phyloP scores from a whole-genome alignment of 2,888 invertebrate genomes.

The Sarcophaga subvicina region DNA sequence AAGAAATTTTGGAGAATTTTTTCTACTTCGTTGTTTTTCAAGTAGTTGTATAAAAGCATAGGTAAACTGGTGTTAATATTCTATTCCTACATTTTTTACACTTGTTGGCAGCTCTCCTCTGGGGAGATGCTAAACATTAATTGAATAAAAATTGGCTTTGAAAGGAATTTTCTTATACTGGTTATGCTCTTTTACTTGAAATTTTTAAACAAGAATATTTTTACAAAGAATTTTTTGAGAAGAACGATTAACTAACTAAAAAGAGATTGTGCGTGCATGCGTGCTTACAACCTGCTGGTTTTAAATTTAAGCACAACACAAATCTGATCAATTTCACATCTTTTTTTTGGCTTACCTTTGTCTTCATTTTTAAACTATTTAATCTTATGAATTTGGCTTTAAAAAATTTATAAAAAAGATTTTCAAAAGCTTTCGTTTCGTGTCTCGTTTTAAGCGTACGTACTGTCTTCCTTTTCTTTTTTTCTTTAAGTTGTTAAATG shows the following conservation, averaged over 20 bases:
- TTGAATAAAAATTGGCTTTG: too few species aligned
- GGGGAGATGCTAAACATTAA: too few species aligned
- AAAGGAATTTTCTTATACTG: too few species aligned
- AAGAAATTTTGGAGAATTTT: too few species aligned
- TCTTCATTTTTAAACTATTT: slow-evolving; percentile 43
- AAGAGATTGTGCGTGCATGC: slow-evolving; percentile 44
- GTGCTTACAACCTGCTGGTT: slow-evolving; percentile 60
- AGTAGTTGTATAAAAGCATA: not conserved
- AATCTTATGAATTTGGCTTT: slow-evolving; percentile 20
- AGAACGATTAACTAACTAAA: not conserved
- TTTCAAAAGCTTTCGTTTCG: not conserved
- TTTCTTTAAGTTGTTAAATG: slow-evolving; percentile 64
- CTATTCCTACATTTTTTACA: not conserved
- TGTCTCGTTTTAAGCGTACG: not conserved
- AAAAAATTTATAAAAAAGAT: not conserved
- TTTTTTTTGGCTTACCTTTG: slow-evolving; percentile 13
- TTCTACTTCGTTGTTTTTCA: too few species aligned
- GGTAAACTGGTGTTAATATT: not conserved
- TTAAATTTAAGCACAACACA: slow-evolving; percentile 38
- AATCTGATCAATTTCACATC: slow-evolving; percentile 49
- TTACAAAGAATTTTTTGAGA: not conserved
- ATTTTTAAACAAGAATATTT: not conserved
- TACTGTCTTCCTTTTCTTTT: not conserved
- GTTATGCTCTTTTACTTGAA: not conserved
- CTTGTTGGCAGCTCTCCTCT: too few species aligned